Base-by-base conservation (phyloP, 2,888 invertebrate species). In the Pollenia labialis region DNA sequence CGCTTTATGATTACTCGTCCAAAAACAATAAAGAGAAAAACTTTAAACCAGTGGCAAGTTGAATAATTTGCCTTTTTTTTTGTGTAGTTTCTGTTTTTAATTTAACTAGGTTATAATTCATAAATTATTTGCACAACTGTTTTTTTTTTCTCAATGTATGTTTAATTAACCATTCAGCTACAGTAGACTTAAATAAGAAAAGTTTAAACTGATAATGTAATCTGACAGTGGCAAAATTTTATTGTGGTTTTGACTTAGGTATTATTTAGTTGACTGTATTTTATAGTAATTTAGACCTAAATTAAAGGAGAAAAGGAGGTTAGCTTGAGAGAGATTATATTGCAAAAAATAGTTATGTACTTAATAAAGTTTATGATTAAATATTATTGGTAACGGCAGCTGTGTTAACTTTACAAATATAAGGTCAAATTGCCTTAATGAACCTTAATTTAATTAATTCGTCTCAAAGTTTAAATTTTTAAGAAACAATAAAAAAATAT, bases 71-170 rank as follows among this genome's bases (percentile, higher is more conserved):
- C 32, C 14, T 14, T 58, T 58, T 18, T 48, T 10, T 56, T 60
- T 7, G 9, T 54, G n/a, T 6, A 44, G 32, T 66, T 44, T 32
- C 48, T 76, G 18, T 48, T 64, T 32, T 62, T 11, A 32, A 60
- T 32, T 71, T n/a, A 80, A 72, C 62, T 71, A 18, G 44, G 40
- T 44, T 50, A 60, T 54, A 40, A 69, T 23, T 56, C 23, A 82
- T 77, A 85, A 79, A 74, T 77, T 74, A 77, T 60, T 52, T 77
- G 60, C 32, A 71, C 40, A 64, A 68, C 48, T 77, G 50, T n/a
- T 66, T 46, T 46, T 46, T 60, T 42, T 1, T 23, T 56, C 46
- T n/a, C 60, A 23, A 60, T 58, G 60, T 16, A n/a, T 18, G n/a
- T 79, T 52, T 60, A 18, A 79, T 69, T 66, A 66, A 54, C 44